These are phyloP conservation scores for Thumatha senex DNA, from an alignment of 2,888 invertebrate genomes.

Conservation along the genomic window DNA sequence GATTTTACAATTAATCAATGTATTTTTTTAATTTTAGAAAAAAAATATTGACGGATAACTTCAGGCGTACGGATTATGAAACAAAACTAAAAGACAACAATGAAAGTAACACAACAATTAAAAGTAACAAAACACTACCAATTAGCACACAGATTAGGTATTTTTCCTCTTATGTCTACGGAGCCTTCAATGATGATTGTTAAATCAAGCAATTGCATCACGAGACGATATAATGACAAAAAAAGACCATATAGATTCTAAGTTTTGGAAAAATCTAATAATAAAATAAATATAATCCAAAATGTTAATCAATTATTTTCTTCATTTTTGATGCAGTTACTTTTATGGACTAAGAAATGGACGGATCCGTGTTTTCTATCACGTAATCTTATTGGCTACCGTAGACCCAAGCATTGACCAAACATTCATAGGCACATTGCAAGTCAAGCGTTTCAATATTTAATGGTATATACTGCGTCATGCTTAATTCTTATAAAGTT, in stretches of 20 bases:
- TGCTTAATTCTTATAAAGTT: slow-evolving; percentile 41
- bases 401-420: slow-evolving; percentile 43
- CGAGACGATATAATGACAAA: no score
- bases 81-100: not conserved
- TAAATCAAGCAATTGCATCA: not conserved
- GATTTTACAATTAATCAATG: no score
- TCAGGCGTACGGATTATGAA: not conserved
- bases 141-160: slow-evolving; percentile 19
- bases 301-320: no score
- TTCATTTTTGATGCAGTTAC: no score
- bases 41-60: no score
- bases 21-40: no score
- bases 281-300: no score
- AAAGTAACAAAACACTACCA: slow-evolving; percentile 24
- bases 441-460: slow-evolving; percentile 50
- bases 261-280: no score
- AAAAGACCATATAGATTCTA: no score
- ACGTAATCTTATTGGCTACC: slow-evolving; percentile 13
- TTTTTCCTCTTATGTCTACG: slow-evolving; percentile 22
- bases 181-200: slow-evolving; percentile 9
- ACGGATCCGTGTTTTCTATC: no score
- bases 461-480: slow-evolving; percentile 54
- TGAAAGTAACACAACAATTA: slow-evolving; percentile 7
- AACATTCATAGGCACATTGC: slow-evolving; percentile 59
- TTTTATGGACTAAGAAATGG: no score